phyloP scores from a whole-genome alignment of 2,113 vertebrate species.

The Aramus guarauna region DNA sequence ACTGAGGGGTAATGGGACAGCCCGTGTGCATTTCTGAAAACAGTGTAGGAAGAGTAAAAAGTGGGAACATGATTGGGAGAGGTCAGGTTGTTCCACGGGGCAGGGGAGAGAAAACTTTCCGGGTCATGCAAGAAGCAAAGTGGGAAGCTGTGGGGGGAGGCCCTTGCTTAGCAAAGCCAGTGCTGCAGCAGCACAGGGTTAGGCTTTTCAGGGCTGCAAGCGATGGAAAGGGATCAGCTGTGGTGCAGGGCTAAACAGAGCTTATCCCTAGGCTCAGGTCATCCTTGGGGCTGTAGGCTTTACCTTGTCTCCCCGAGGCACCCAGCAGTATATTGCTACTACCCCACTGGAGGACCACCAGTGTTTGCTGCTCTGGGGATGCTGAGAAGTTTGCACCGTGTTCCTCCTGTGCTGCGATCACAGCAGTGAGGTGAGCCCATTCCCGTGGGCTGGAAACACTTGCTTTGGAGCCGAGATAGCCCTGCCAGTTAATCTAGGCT shows the following conservation, averaged over 20 bases:
- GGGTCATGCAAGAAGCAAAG: not conserved
- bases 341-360: not conserved
- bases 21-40: not conserved
- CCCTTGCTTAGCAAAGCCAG: not conserved
- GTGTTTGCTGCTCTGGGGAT: not conserved
- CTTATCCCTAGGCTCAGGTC: not conserved
- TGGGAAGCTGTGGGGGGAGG: not conserved
- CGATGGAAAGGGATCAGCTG: not conserved
- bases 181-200: not conserved
- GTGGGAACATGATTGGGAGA: not conserved
- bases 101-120: not conserved
- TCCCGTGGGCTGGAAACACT: not conserved
- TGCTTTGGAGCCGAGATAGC: not conserved
- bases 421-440: not conserved
- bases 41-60: not conserved
- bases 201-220: not conserved
- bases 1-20: not conserved
- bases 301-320: not conserved
- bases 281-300: not conserved
- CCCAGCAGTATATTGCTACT: accelerated
- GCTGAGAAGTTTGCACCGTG: not conserved
- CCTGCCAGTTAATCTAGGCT: not conserved
- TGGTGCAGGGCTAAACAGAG: not conserved
- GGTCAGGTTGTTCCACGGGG: not conserved
- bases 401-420: not conserved